Conservation (phyloP, 2,888 invertebrate genomes). For the Athetis lepigone region DNA sequence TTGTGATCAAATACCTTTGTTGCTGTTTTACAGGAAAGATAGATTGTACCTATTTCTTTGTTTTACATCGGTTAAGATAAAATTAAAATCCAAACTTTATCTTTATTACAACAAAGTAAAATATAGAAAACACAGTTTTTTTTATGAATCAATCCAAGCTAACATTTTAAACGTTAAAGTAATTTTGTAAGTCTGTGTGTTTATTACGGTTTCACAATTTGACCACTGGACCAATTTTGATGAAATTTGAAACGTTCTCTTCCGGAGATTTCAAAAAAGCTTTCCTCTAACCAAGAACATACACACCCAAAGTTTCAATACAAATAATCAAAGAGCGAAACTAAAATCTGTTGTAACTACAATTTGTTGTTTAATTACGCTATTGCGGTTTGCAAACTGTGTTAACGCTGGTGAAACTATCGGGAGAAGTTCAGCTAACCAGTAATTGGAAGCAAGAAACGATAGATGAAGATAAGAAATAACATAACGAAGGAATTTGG, state of each 20-base stretch:
- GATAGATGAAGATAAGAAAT: constrained; percentile 36
- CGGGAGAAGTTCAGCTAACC: constrained; percentile 25
- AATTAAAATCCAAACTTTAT: not conserved
- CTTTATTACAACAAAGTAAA: no score
- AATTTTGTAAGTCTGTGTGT: no score
- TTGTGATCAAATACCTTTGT: constrained; percentile 15
- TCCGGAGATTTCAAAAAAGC: not conserved
- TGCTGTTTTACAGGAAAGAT: not conserved
- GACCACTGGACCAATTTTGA: no score
- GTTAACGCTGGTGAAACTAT: constrained; percentile 37
- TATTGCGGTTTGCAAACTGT: constrained; percentile 34
- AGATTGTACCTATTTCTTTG: no score
- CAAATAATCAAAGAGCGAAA: constrained; percentile 30
- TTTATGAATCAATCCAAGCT: no score
- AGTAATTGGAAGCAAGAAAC: constrained; percentile 42
- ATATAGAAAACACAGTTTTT: no score
- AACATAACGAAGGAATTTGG: constrained; percentile 34
- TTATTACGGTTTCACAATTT: no score
- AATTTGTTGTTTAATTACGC: constrained; percentile 37
- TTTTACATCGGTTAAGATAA: no score
- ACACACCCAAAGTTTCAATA: constrained; percentile 18
- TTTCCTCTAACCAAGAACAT: not conserved
- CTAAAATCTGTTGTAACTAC: constrained; percentile 43
- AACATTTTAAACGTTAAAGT: no score
- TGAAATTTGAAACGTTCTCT: no score